Evolutionary conservation across 2,888 invertebrate species (phyloP), one percentile per base, ranked within the genome.

Genomic region (Drosophila rubida): DNA sequence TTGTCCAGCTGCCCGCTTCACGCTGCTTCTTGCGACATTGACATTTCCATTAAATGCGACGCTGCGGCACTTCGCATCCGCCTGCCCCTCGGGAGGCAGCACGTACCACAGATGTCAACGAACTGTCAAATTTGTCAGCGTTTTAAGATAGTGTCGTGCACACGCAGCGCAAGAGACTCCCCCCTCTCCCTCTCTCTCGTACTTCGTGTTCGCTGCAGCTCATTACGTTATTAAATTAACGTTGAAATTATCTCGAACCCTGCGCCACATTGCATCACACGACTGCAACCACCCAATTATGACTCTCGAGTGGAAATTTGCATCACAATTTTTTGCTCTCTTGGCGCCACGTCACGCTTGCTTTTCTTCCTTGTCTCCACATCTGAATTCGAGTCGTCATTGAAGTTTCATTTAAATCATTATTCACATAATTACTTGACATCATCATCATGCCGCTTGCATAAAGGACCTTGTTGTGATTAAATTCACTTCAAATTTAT

Each of bases 61-160:
- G 65, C 55, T 45, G 30, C 27, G 49, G 48, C 54, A 42, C 53
- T 42, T 53, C 42, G 32, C 53, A n/a, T n/a, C n/a, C 42, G 42
- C 22, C 14, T 7, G 11, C 23, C 7, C 32, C 32, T 42, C n/a
- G 19, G 13, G 41, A 41, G 11, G n/a, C 27, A 54, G 49, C 64
- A 70, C 63, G 58, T 71, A 59, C 70, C 42, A 27, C 65, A 65
- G 37, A 76, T 80, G 82, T 81, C 76, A 76, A 74, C 74, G 82
- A 82, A 79, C 79, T 79, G 82, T 79, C 82, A 70, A 79, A 80
- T 74, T 80, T 79, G 74, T 80, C 66, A 68, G 66, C 37, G n/a
- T 51, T 62, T 67, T 46, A 62, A 79, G 51, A 50, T 54, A 42
- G 45, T 37, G 19, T 19, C 19, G 19, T 19, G 2, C 3, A 19